Base-by-base conservation (phyloP, 2,888 invertebrate species). In the Sylvicola fuscatus region DNA sequence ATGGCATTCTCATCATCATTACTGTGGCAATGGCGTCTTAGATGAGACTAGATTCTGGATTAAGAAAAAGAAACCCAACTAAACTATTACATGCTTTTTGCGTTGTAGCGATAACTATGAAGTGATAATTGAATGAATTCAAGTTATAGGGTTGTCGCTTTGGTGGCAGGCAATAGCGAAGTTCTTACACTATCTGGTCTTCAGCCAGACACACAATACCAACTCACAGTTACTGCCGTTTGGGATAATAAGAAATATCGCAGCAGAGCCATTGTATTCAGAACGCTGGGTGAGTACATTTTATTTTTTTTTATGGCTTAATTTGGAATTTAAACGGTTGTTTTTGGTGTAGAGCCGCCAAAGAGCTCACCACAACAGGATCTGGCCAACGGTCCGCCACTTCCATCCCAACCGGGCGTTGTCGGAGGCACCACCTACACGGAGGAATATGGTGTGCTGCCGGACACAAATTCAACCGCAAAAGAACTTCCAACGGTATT, bases 111-210 rank as follows among this genome's bases (percentile, higher is more conserved):
- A 21, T 21, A 21, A 21, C 21, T 21, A 21, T 21, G 21, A 21
- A 21, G 21, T 56, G 53, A 53, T 59, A 59, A 59, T 68, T 69
- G 67, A 70, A 68, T 67, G 63, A 67, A 58, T 59, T 60, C 77
- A 81, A 84, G 84, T 83, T 84, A 82, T 82, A 84, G 84, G 73
- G 82, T 84, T 70, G 83, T 84, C 64, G 69, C 80, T 67, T 77
- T 82, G 59, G 83, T 84, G 57, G 84, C 84, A 47, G 83, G 84
- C 46, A 84, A 82, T 63, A 81, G 81, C 42, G 83, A 82, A 56
- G 82, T 82, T 42, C 80, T 84, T 47, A 79, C 81, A 44, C 61
- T 86, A 52, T 79, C 74, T 53, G 78, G 79, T 33, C 64, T 86
- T 43, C 71, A 76, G 52, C 79, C 87, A 14, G 81, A 83, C 57